Percentiles rank a stretch among this genome's conserved stretches.
Evolutionary conservation across 1,140 invertebrate genomes (phyloP).

Genomic region (Hypothenemus hampei): DNA sequence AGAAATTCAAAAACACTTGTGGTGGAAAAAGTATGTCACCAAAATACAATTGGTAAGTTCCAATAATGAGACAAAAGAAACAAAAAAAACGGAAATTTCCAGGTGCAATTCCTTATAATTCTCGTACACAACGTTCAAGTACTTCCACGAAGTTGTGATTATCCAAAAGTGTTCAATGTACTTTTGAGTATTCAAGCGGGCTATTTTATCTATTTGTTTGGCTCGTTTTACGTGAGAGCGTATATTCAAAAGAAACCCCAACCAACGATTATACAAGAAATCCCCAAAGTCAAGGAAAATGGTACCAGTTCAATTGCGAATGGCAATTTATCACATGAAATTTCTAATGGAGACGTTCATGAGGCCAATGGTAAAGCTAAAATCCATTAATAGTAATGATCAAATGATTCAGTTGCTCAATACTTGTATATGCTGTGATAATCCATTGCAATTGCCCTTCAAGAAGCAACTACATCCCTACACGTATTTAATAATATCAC

Average conservation of each 20-base stretch:
- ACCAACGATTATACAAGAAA: constrained; percentile 19
- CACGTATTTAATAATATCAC: too few species aligned
- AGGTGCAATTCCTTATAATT: constrained; percentile 78
- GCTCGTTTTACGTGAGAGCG: constrained; percentile 72
- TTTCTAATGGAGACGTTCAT: constrained; percentile 2
- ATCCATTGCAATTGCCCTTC: too few species aligned
- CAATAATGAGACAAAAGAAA: too few species aligned
- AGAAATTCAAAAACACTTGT: constrained; percentile 76
- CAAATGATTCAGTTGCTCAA: too few species aligned
- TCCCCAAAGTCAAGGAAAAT: neutral
- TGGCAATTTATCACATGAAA: too few species aligned
- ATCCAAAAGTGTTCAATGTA: constrained; percentile 60
- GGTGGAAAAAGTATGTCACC: constrained; percentile 92
- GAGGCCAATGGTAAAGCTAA: constrained; percentile 9
- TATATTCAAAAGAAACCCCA: constrained; percentile 53
- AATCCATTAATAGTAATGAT: constrained; percentile 14
- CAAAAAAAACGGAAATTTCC: too few species aligned
- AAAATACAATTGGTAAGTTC: constrained; percentile 73
- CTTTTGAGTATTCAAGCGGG: constrained; percentile 68
- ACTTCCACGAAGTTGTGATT: constrained; percentile 59
- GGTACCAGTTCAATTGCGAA: neutral
- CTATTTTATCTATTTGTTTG: constrained; percentile 80
- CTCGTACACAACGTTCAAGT: constrained; percentile 66
- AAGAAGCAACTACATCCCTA: too few species aligned
- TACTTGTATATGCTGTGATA: too few species aligned